Conservation (phyloP, 1,140 invertebrate species). For the Sogatella furcifera region DNA sequence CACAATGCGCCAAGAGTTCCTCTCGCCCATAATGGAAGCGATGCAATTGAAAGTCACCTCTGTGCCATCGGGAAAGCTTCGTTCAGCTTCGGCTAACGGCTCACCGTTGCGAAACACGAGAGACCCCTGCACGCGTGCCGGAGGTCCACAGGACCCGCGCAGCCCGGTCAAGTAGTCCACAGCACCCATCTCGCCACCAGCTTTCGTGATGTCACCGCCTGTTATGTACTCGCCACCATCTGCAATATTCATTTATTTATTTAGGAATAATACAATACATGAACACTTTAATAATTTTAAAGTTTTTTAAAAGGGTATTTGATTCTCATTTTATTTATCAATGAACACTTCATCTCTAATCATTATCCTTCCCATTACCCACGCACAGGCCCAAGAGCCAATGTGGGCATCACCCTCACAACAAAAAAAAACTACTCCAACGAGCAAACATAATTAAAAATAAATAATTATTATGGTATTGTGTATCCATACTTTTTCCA, state of each 20-base stretch:
- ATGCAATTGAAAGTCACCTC: slow-evolving; percentile 74
- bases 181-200: slow-evolving; percentile 45
- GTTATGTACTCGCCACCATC: slow-evolving; percentile 32
- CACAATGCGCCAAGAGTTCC: slow-evolving; percentile 68
- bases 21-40: slow-evolving; percentile 61
- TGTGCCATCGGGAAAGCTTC: slow-evolving; percentile 60
- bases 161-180: slow-evolving; percentile 34
- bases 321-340: no score
- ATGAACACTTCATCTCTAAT: no score
- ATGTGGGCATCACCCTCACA: no score
- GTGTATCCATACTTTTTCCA: no score
- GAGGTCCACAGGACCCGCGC: slow-evolving; percentile 46
- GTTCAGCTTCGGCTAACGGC: slow-evolving; percentile 32
- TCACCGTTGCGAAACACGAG: slow-evolving; percentile 51
- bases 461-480: no score
- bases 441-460: no score
- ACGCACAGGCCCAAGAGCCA: no score
- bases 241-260: slow-evolving; percentile 4
- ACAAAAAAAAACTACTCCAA: no score
- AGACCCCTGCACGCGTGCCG: slow-evolving; percentile 49
- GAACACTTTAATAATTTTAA: no score
- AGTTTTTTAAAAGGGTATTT: no score
- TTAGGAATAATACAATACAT: no score
- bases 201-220: slow-evolving; percentile 51
- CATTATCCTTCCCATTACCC: no score